Base-by-base conservation (phyloP, 2,888 invertebrate species). In the Lamellibrachia satsuma region DNA sequence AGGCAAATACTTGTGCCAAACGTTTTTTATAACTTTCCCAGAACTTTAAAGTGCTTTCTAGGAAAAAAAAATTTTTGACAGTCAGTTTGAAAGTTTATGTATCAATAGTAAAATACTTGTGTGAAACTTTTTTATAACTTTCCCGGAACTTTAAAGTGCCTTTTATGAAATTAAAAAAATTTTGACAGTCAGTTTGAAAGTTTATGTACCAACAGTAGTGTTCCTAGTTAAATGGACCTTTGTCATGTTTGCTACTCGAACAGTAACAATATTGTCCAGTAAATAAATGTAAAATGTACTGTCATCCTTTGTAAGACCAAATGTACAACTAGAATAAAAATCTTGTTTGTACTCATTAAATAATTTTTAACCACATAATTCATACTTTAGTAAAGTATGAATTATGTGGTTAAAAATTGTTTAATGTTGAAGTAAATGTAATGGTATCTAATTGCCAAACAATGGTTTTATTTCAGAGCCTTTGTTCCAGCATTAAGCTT, bases 401-500 rank as follows among this genome's bases (percentile, higher is more conserved):
- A 15, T 75, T 91, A 15, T 39, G 15, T 91, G 27, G 52, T 22
- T 52, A 51, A 9, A 91, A 27, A 91, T 27, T 22, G 2, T 75
- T 75, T 55, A 9, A 75, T 75, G 75, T 75, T 75, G 22, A 75
- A 75, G 22, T 22, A 15, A 4, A 90, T 90, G 90, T 90, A n/a
- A 52, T 51, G 91, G 27, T 91, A 15, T 90, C 8, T 90, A 7
- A 52, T 52, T 51, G 52, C 39, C 8, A 51, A 11, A 52, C 22
- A 11, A 11, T 27, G 11, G 60, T 75, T 60, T 27, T 75, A 55
- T 92, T 39, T 51, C 39, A 91, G 92, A 15, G 52, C 90, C n/a
- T 60, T 60, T 27, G 91, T 92, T 51, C 92, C 92, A 9, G 92
- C 91, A 8, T 91, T 92, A 90, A 60, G 91, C n/a, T 60, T 92